Conservation (phyloP, 2,888 invertebrate genomes). For the Zygaena filipendulae region DNA sequence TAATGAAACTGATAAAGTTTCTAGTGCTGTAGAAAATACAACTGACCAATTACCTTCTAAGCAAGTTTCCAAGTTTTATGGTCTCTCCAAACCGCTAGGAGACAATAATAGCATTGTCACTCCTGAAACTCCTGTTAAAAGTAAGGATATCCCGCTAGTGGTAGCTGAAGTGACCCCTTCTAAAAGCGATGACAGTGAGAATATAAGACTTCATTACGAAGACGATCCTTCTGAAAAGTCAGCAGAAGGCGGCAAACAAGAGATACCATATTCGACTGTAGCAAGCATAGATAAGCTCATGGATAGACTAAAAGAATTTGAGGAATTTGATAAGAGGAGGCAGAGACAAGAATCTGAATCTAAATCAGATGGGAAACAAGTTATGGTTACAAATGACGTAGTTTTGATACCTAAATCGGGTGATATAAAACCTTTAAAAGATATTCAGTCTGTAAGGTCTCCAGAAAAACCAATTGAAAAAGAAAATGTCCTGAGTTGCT, state of each 20-base stretch:
- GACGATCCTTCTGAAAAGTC: constrained; percentile 49
- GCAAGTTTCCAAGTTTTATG: constrained; percentile 45
- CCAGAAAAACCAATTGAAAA: constrained; percentile 56
- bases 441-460: constrained; percentile 50
- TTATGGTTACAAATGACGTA: constrained; percentile 61
- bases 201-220: constrained; percentile 54
- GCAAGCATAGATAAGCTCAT: constrained; percentile 62
- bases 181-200: constrained; percentile 54
- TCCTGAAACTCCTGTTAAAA: constrained; percentile 50
- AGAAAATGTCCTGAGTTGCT: constrained; percentile 59
- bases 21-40: constrained; percentile 15
- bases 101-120: constrained; percentile 40
- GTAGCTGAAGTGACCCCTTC: constrained; percentile 46
- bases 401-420: constrained; percentile 59
- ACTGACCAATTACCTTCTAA: constrained; percentile 39
- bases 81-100: constrained; percentile 40
- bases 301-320: constrained; percentile 61
- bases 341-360: constrained; percentile 52
- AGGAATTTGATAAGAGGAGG: constrained; percentile 58
- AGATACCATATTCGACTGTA: constrained; percentile 42
- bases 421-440: constrained; percentile 54
- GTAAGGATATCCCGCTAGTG: constrained; percentile 32
- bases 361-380: constrained; percentile 42
- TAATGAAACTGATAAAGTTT: constrained; percentile 28
- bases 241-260: constrained; percentile 36